Percentiles rank a stretch among this genome's conserved stretches.
phyloP scores from a whole-genome alignment of 2,888 invertebrate genomes.

The Plemyria rubiginata region DNA sequence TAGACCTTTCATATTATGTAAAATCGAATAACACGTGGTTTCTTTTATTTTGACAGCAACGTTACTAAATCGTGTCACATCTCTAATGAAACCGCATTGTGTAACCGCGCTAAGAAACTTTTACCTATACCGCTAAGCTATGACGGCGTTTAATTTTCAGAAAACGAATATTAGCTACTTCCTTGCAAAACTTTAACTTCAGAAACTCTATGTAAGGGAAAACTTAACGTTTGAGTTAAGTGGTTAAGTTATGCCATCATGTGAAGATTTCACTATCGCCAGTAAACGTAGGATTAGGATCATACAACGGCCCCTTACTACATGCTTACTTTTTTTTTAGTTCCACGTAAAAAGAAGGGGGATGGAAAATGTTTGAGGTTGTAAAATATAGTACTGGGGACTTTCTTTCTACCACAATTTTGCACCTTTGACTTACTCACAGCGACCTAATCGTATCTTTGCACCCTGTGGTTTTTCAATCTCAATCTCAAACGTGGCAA shows the following conservation, averaged over 20 bases:
- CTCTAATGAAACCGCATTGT: too few relatives aligned
- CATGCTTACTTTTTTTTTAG: not conserved
- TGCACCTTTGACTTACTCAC: too few relatives aligned
- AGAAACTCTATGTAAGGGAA: conserved; percentile 12
- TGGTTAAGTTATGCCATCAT: not conserved
- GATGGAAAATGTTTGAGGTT: not conserved
- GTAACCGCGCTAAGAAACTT: too few relatives aligned
- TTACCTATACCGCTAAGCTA: too few relatives aligned
- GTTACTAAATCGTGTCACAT: too few relatives aligned
- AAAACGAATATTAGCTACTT: not conserved
- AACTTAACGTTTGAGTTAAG: conserved; percentile 11
- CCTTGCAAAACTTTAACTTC: conserved; percentile 18
- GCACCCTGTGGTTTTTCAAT: too few relatives aligned
- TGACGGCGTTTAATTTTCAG: not conserved
- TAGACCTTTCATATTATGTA: too few relatives aligned
- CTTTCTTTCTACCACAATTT: not conserved
- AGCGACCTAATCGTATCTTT: too few relatives aligned
- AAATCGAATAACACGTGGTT: too few relatives aligned
- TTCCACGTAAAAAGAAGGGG: not conserved
- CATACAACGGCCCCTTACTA: not conserved
- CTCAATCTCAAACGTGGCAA: too few relatives aligned
- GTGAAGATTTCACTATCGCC: conserved; percentile 9
- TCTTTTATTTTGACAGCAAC: too few relatives aligned
- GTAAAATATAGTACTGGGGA: not conserved
- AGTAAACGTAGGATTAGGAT: conserved; percentile 13